Base-by-base conservation (phyloP, 2,113 vertebrate genomes). In the Tylochromis polylepis region DNA sequence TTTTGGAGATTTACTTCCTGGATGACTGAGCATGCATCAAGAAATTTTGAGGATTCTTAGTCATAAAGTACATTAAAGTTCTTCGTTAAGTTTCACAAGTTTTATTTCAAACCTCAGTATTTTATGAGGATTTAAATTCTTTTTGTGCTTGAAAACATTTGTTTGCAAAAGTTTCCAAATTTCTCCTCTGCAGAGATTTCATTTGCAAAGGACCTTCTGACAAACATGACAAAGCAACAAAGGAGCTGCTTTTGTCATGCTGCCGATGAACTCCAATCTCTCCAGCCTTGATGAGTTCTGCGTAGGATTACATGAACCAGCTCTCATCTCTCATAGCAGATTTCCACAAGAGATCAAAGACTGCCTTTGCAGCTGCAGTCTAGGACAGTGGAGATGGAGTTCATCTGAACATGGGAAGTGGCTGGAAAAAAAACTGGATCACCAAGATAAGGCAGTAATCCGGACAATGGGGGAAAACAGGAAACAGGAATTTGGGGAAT, bases 171-270 rank as follows among this genome's bases (percentile, higher is more conserved):
- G 8, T 6, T 70, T 70, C 65, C n/a, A 16, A 46, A 24, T 46
- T 27, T 18, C 22, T 72, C 3, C 5, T 27, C 5, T 72, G 67
- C 41, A 27, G 43, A 16, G 29, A 49, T 75, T 53, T 53, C 8
- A 53, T 53, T 20, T 29, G 15, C 16, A 11, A 27, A 49, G 2
- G 29, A 49, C 9, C 10, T 49, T 75, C 4, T 18, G 41, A 75
- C 41, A 29, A 49, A 49, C 6, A 18, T 75, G 49, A 27, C 22
- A 18, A 75, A 75, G 41, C 41, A 75, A 75, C 67, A 75, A 9
- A 29, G 7, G 24, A 0, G 22, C 8, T 49, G 67, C 9, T 46
- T 72, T 49, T 24, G 41, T 4, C 0, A 2, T 29, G 22, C 15
- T 72, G 41, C 10, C 9, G 24, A 49, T 8, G 24, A 29, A 29